Conservation (phyloP, 2,888 invertebrate genomes). For the Caenorhabditis macrosperma region DNA sequence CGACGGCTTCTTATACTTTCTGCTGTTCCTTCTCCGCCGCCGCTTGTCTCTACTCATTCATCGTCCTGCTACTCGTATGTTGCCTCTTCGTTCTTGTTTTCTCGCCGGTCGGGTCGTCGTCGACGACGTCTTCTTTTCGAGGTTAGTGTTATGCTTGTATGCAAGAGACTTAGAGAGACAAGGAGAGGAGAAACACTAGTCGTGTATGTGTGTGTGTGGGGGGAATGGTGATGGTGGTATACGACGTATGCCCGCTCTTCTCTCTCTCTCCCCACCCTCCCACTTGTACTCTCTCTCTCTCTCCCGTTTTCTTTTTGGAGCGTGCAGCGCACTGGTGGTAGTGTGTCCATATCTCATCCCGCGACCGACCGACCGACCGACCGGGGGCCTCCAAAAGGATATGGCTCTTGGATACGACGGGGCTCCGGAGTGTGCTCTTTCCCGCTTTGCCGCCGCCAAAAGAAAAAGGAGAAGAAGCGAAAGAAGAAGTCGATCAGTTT, state of each 20-base stretch:
- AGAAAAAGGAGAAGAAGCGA: neutral
- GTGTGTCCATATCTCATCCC: constrained; percentile 48
- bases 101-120: constrained; percentile 27
- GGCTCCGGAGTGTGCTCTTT: constrained; percentile 12
- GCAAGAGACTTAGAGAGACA: constrained; percentile 43
- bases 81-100: neutral
- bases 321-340: constrained; percentile 38
- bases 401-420: constrained; percentile 31
- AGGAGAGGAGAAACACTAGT: constrained; percentile 37
- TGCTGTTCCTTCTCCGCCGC: constrained; percentile 22
- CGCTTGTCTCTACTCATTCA: neutral
- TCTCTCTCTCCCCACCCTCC: constrained; percentile 20
- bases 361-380: neutral
- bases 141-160: neutral
- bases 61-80: neutral
- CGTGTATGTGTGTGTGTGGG: too few species aligned
- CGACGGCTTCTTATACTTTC: constrained; percentile 30
- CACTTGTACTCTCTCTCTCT: constrained; percentile 1
- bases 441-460: neutral
- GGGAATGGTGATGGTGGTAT: constrained; percentile 31
- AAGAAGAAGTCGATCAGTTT: constrained; percentile 8
- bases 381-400: constrained; percentile 21
- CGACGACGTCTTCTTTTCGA: constrained; percentile 5
- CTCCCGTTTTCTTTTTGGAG: constrained; percentile 20
- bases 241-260: constrained; percentile 38